Evolutionary conservation across 2,888 invertebrate genomes (phyloP).

Genomic region (Minunthozetes semirufus): DNA sequence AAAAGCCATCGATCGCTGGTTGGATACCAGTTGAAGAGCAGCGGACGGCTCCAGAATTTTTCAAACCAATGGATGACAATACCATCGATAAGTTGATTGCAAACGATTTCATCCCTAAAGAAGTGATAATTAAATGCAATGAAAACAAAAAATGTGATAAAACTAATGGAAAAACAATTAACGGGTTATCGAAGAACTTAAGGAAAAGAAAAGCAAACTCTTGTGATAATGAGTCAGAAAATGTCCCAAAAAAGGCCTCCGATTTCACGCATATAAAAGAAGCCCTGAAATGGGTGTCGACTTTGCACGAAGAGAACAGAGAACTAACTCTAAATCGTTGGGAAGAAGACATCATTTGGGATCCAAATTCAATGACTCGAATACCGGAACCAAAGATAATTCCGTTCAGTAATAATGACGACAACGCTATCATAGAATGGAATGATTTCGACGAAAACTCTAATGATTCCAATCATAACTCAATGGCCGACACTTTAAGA

Average conservation of each 20-base stretch:
- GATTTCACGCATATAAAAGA: not conserved
- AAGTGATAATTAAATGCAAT: not conserved
- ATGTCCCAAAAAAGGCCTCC: too few species aligned
- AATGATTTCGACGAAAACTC: not conserved
- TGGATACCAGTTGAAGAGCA: conserved; percentile 3
- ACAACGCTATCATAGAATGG: not conserved
- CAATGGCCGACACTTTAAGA: not conserved
- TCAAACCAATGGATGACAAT: not conserved
- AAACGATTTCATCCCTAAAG: too few species aligned
- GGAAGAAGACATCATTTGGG: conserved; percentile 26
- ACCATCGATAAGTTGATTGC: not conserved
- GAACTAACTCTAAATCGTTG: not conserved
- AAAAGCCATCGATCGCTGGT: conserved; percentile 18
- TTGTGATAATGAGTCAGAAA: too few species aligned
- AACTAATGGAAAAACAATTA: not conserved
- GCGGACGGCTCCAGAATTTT: not conserved
- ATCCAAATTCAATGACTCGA: not conserved
- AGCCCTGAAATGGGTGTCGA: not conserved
- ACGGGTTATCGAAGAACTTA: not conserved
- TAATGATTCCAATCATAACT: not conserved
- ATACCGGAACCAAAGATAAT: conserved; percentile 3
- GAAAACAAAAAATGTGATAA: not conserved
- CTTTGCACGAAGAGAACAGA: conserved; percentile 3
- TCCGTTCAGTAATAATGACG: conserved; percentile 10
- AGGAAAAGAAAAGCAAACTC: not conserved